Evolutionary conservation across 2,113 vertebrate species (phyloP).

Genomic region (Cavia porcellus): DNA sequence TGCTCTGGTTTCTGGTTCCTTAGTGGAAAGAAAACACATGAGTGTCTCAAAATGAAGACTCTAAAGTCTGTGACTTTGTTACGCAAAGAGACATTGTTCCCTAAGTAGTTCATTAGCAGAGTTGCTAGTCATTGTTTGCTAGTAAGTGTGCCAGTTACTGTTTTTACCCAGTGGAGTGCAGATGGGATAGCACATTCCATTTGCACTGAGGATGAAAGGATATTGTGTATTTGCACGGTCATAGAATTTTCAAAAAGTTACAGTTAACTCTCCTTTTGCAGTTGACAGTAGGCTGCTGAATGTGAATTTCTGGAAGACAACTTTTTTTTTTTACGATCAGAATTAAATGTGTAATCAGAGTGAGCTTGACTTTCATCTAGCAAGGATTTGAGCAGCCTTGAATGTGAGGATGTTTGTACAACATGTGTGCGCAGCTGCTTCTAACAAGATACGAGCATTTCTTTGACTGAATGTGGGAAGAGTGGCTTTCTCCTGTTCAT

Average conservation of each 20-base stretch:
- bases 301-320: conserved; percentile 15
- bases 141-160: not conserved
- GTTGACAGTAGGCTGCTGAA: not conserved
- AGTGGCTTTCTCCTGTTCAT: not conserved
- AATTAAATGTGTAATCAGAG: not conserved
- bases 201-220: not conserved
- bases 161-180: not conserved
- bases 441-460: not conserved
- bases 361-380: not conserved
- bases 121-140: not conserved
- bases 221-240: not conserved
- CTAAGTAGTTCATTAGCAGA: not conserved
- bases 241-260: not conserved
- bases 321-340: not conserved
- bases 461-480: not conserved
- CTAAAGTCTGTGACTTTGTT: not conserved
- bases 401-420: not conserved
- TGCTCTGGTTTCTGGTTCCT: not conserved
- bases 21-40: not conserved
- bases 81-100: not conserved
- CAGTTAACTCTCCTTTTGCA: not conserved
- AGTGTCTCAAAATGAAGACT: not conserved
- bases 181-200: not conserved
- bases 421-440: not conserved
- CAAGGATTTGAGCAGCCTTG: not conserved